Evolutionary conservation across 2,888 invertebrate species (phyloP), one percentile per base, ranked within the genome.

Genomic region (Adela reaumurella): DNA sequence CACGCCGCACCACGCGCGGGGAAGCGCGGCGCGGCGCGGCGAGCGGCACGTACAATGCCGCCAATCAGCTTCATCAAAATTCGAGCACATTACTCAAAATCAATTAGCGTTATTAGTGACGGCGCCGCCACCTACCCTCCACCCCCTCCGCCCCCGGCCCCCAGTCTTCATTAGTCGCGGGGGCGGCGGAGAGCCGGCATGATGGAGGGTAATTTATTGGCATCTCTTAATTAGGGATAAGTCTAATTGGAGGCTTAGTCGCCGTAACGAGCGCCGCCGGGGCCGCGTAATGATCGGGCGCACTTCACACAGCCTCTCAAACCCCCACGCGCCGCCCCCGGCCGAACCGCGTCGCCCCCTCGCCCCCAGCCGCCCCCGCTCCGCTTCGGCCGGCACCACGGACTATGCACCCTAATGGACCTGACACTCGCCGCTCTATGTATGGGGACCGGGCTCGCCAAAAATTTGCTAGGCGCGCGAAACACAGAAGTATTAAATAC

Each of bases 181-280:
- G 60, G 62, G 60, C 59, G 58, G 56, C 58, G 57, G 45, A 11
- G 55, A 49, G 51, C 51, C 51, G 51, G 55, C 72, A 72, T 79
- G 80, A 79, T 79, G 78, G 80, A 78, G 80, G 78, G 80, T 79
- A 80, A 80, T 80, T 80, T 80, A 80, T 80, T 77, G 80, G 80
- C 80, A 80, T 80, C 80, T 80, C 80, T 80, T 80, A 80, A 80
- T 80, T 80, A 80, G 80, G 80, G 80, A 79, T 80, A 80, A 79
- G 80, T 80, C 80, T 80, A 80, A 80, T 80, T 80, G 80, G 79
- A 73, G 78, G 80, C 80, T 80, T 79, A 80, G 77, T 73, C 70
- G 53, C 50, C 49, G 77, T 80, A 80, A 80, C 80, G 79, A 80
- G 79, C 70, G 51, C 48, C 52, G 35, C 46, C 52, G 43, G 43